Percentiles rank a stretch among this genome's conserved stretches.
Evolutionary conservation across 1,140 invertebrate genomes (phyloP).

Genomic region (Apis cerana): DNA sequence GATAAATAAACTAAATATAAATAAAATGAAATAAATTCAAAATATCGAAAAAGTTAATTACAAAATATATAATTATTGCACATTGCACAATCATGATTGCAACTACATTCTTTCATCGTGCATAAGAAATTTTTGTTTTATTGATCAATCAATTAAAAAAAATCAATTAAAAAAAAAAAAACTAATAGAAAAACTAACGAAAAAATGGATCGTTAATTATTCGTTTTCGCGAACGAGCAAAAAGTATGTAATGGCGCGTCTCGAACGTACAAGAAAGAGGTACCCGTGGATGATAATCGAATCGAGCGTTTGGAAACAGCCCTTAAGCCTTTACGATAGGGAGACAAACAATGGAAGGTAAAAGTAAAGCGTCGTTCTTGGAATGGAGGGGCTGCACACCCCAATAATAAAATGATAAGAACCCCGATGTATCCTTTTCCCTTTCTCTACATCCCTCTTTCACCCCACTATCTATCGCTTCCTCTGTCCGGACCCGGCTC

Average conservation of each 20-base stretch:
- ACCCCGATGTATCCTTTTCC: constrained; percentile 55
- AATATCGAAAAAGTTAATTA: too few species aligned
- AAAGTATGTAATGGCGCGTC: constrained; percentile 29
- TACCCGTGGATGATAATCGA: constrained; percentile 51
- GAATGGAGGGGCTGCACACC: constrained; percentile 65
- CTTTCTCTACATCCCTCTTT: background rate
- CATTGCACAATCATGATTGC: too few species aligned
- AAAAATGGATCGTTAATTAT: background rate
- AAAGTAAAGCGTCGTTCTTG: constrained; percentile 69
- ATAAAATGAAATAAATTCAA: too few species aligned
- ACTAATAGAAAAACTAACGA: background rate
- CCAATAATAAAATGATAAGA: constrained; percentile 76
- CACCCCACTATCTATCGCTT: constrained; percentile 26
- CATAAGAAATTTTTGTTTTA: too few species aligned
- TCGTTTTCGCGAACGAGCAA: constrained; percentile 7
- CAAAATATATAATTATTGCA: too few species aligned
- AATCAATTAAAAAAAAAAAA: background rate
- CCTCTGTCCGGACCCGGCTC: constrained; percentile 38
- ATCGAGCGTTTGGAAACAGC: constrained; percentile 64
- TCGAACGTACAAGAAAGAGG: constrained; percentile 30
- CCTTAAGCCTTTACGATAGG: constrained; percentile 62
- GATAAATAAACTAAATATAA: too few species aligned
- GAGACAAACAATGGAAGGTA: constrained; percentile 63
- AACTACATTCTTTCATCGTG: too few species aligned
- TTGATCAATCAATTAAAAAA: too few species aligned